Percentiles rank a stretch among this genome's conserved stretches.
Conservation (phyloP, 2,113 vertebrate genomes). For the Pseudorasbora parva region DNA sequence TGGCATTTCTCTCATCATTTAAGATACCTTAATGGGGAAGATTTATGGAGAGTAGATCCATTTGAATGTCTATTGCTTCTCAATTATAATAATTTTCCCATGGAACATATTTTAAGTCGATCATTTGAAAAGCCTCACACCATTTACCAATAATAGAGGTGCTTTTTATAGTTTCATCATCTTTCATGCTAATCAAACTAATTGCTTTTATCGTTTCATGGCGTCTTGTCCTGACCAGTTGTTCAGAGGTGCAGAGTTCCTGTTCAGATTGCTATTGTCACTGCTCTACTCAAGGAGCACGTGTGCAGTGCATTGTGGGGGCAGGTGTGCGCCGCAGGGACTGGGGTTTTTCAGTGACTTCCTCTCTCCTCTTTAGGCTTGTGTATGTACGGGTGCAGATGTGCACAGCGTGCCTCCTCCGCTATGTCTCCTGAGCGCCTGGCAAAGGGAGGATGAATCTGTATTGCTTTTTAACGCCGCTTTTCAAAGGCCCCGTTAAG, state of each 20-base stretch:
- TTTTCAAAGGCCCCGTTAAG: constrained; percentile 39
- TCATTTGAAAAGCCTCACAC: constrained; percentile 9
- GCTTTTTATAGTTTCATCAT: not conserved
- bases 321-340: constrained; percentile 52
- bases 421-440: not conserved
- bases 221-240: not conserved
- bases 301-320: constrained; percentile 46
- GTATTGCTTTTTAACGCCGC: constrained; percentile 20
- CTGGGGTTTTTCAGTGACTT: not conserved
- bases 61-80: constrained; percentile 27
- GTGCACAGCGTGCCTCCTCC: constrained; percentile 38
- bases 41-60: constrained; percentile 5
- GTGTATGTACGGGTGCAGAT: constrained; percentile 42
- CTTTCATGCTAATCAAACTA: not conserved
- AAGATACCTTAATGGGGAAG: constrained; percentile 18
- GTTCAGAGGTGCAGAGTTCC: not conserved
- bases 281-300: not conserved
- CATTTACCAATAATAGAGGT: not conserved
- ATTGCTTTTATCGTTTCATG: not conserved
- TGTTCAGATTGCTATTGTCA: constrained; percentile 12
- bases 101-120: not conserved
- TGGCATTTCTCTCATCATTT: constrained; percentile 15
- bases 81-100: constrained; percentile 13
- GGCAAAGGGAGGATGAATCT: constrained; percentile 25
- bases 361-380: constrained; percentile 30